phyloP scores from a whole-genome alignment of 2,113 vertebrate genomes.

The Phoxinus phoxinus region DNA sequence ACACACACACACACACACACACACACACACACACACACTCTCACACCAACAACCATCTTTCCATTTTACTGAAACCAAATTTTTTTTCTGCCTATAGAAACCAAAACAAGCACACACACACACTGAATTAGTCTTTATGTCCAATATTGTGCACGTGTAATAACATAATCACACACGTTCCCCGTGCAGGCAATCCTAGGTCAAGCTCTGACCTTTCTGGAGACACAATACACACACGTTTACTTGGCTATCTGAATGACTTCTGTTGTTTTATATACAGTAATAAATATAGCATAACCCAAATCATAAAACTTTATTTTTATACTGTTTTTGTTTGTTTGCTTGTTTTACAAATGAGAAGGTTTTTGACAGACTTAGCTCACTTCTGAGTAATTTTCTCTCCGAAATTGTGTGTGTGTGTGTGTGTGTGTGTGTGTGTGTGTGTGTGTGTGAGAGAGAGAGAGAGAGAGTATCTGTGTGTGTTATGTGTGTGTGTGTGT shows the following conservation, averaged over 20 bases:
- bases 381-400: too few species aligned
- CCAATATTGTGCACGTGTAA: constrained; percentile 1
- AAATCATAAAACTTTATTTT: not conserved
- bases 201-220: constrained; percentile 5
- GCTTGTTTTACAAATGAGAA: too few species aligned
- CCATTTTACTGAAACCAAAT: not conserved
- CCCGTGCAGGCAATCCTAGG: not conserved
- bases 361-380: too few species aligned
- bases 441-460: constrained; percentile 19
- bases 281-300: not conserved
- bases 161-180: constrained; percentile 5
- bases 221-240: constrained; percentile 4
- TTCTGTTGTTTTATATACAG: not conserved
- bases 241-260: not conserved
- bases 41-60: constrained; percentile 36
- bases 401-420: not conserved
- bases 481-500: constrained; percentile 33
- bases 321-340: too few species aligned
- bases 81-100: not conserved
- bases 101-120: constrained; percentile 10
- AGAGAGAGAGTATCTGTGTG: too few species aligned
- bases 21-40: constrained; percentile 47
- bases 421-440: constrained; percentile 34
- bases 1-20: not conserved
- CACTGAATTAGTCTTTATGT: constrained; percentile 6